Conservation (phyloP, 2,797 vertebrate genomes). For the Phylloscopus collybita region DNA sequence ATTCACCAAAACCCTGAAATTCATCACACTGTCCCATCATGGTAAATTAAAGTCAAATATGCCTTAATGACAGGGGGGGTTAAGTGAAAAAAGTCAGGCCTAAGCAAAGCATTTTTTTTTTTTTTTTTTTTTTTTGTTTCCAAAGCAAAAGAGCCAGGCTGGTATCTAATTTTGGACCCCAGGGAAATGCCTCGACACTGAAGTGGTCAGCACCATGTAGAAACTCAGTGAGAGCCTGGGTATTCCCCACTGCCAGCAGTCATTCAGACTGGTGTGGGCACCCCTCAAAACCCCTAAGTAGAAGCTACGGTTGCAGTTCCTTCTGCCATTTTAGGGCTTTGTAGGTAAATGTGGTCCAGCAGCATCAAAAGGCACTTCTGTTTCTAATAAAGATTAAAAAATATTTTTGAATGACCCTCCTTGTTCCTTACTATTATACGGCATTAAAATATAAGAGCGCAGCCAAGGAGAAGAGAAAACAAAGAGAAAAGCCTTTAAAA, state of each 20-base stretch:
- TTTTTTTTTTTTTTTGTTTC: background rate
- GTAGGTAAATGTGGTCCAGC: slow-evolving; percentile 62
- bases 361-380: slow-evolving; percentile 45
- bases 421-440: slow-evolving; percentile 67
- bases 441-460: slow-evolving; percentile 63
- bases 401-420: slow-evolving; percentile 70
- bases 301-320: slow-evolving; percentile 22
- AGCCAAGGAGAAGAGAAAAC: slow-evolving; percentile 74
- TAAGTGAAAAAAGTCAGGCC: background rate
- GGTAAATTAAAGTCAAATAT: background rate
- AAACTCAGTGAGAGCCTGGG: background rate
- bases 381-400: slow-evolving; percentile 74
- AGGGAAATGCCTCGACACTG: slow-evolving; percentile 10
- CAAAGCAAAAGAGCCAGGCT: background rate
- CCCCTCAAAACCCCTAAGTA: slow-evolving; percentile 41
- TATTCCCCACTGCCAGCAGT: background rate
- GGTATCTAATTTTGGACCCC: slow-evolving; percentile 33
- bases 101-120: background rate
- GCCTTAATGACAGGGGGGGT: slow-evolving; percentile 11
- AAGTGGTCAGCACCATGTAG: slow-evolving; percentile 16
- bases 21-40: background rate
- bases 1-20: background rate
- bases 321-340: slow-evolving; percentile 4
- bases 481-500: slow-evolving; percentile 61
- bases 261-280: slow-evolving; percentile 22